Base-by-base conservation (phyloP, 1,140 invertebrate genomes). In the Drosophila tsacasi region DNA sequence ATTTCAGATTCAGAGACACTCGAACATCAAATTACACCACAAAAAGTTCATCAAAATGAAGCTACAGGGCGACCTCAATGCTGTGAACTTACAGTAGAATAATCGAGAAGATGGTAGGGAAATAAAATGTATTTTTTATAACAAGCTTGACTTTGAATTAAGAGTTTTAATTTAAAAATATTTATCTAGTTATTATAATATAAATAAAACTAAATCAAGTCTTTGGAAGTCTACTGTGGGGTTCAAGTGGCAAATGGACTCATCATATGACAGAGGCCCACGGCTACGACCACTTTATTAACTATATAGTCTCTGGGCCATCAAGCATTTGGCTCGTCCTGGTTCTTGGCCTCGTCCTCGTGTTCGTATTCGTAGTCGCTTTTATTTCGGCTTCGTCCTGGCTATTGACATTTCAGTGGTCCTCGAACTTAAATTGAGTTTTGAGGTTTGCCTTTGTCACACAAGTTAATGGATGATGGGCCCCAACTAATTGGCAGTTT, bases 11-110 rank as follows among this genome's bases (percentile, higher is more conserved):
- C 62, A 55, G 27, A 74, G 60, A 32, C 52, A 30, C 55, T 27
- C 39, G 25, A 72, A 68, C 83, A 83, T 87, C 83, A 65, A 87
- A 78, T 87, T 87, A 87, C 71, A 46, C 67, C 54, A 58, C 83
- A 35, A 64, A 61, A 77, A 72, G 52, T 79, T 63, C 49, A 69
- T 71, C 78, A 58, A 76, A 76, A 79, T 65, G 39, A 35, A 58
- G 54, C 37, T n/a, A 42, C 54, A 67, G 59, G 27, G 46, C 10
- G 30, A 30, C 21, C 27, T 21, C 5, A 17, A 25, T 35, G 23
- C 2, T 6, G 23, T 12, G 32, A 23, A 46, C 57, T 10, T 19
- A 13, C 17, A 44, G 7, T n/a, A 5, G 54, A 57, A 39, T 39
- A 17, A 10, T 57, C 21, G 0, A 39, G 21, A 59, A 42, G 6